Percentiles rank a stretch among this genome's conserved stretches.
phyloP scores from a whole-genome alignment of 2,113 vertebrate genomes.

The Pluvianellus socialis region DNA sequence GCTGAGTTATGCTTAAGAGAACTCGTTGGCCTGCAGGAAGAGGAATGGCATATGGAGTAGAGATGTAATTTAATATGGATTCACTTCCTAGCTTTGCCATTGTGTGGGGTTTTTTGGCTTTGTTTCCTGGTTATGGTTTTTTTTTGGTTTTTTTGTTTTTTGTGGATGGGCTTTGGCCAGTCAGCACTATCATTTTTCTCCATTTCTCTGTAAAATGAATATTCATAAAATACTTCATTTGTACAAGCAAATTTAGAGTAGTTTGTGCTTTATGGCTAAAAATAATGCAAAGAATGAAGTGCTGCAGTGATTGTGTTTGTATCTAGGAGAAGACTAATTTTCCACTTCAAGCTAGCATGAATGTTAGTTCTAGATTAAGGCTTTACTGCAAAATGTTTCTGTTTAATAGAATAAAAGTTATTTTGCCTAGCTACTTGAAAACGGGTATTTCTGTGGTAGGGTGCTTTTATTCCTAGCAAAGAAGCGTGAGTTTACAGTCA shows the following conservation, averaged over 20 bases:
- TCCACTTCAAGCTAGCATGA: background rate
- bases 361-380: background rate
- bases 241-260: background rate
- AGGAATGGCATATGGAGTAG: background rate
- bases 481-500: fast-evolving
- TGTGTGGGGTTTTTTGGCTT: background rate
- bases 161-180: background rate
- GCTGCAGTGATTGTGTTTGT: background rate
- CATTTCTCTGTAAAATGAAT: background rate
- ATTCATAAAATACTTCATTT: background rate
- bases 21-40: background rate
- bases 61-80: background rate
- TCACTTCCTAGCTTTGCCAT: background rate
- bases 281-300: background rate
- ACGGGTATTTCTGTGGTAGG: background rate
- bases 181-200: background rate
- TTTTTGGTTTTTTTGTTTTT: background rate
- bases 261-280: background rate
- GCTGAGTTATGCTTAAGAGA: background rate
- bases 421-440: background rate
- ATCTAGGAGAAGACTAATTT: background rate
- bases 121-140: background rate
- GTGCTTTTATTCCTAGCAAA: background rate
- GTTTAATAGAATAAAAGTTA: background rate
- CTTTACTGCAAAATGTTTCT: background rate